Percentiles rank a stretch among this genome's conserved stretches.
phyloP scores from a whole-genome alignment of 1,140 invertebrate species.

The Coptotermes formosanus region DNA sequence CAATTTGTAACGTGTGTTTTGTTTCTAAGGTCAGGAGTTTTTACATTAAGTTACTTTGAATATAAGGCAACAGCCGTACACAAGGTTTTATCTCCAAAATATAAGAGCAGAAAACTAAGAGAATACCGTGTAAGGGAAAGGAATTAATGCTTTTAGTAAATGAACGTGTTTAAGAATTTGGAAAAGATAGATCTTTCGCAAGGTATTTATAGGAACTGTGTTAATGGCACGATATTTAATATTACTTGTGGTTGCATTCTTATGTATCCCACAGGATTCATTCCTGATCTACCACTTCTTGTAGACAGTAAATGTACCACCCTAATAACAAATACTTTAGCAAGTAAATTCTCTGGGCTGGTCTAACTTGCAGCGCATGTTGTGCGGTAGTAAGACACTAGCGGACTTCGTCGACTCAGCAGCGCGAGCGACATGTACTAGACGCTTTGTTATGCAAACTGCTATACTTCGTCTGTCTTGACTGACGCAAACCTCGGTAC shows the following conservation, averaged over 20 bases:
- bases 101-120: too few relatives aligned
- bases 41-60: too few relatives aligned
- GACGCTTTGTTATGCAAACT: conserved; percentile 15
- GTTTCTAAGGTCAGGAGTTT: too few relatives aligned
- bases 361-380: not conserved
- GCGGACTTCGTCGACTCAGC: not conserved
- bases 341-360: not conserved
- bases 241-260: not conserved
- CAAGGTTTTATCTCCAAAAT: too few relatives aligned
- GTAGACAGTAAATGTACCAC: not conserved
- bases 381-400: not conserved
- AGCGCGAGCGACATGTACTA: not conserved
- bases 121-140: too few relatives aligned
- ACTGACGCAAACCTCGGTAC: not conserved
- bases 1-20: too few relatives aligned
- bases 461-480: not conserved
- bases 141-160: too few relatives aligned
- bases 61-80: too few relatives aligned
- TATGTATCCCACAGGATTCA: not conserved
- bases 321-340: not conserved
- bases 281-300: not conserved
- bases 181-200: too few relatives aligned
- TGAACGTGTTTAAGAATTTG: too few relatives aligned
- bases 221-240: not conserved
- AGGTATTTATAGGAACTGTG: too few relatives aligned